A percentile compares a stretch with the other conserved stretches of the same genome.
phyloP scores from a whole-genome alignment of 2,797 vertebrate species.

The Propithecus perrieri region DNA sequence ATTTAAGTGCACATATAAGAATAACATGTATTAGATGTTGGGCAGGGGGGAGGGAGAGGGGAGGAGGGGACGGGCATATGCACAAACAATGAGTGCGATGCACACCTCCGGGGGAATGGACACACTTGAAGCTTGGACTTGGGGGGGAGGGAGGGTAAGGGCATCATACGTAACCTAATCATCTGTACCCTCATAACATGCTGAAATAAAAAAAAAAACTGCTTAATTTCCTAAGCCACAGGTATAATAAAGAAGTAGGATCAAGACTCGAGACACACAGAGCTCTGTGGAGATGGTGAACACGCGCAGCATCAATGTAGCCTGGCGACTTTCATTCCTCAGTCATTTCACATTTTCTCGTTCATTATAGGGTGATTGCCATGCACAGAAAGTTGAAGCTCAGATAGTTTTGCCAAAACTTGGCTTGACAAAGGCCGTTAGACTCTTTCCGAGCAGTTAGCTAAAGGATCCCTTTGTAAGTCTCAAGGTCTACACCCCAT shows the following conservation, averaged over 20 bases:
- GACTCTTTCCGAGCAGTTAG: background rate
- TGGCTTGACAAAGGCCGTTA: background rate
- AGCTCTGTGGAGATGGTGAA: background rate
- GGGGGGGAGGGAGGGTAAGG: too few species aligned
- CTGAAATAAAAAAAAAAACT: background rate
- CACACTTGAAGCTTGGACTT: too few species aligned
- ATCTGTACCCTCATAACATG: too few species aligned
- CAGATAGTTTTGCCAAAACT: background rate
- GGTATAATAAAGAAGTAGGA: background rate
- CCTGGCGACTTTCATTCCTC: background rate
- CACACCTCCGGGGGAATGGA: too few species aligned
- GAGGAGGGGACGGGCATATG: too few species aligned
- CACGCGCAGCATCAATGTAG: fast-evolving
- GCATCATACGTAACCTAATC: too few species aligned
- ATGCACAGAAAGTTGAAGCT: background rate
- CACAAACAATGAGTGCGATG: too few species aligned
- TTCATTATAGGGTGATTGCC: background rate
- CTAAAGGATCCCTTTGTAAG: background rate
- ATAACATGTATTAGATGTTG: too few species aligned
- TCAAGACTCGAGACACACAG: background rate
- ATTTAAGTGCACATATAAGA: too few species aligned
- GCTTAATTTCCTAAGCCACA: background rate
- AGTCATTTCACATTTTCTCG: background rate
- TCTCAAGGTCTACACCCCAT: background rate
- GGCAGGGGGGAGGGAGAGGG: too few species aligned